Conservation (phyloP, 1,140 invertebrate species). For the Panonychus citri region DNA sequence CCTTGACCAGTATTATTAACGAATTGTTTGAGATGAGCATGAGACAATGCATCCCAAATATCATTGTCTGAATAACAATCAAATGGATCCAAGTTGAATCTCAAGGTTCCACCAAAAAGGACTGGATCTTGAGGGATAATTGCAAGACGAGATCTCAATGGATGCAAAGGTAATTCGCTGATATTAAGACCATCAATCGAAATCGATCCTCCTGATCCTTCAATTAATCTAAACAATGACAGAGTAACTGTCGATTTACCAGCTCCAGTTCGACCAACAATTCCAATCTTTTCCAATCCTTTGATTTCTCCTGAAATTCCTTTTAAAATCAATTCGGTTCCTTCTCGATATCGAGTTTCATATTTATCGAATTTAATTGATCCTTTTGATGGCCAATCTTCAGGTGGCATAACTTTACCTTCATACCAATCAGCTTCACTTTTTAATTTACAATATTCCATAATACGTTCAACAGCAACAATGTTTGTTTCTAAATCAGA, state of each 20-base stretch:
- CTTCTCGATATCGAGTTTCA: conserved; percentile 4
- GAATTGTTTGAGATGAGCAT: conserved; percentile 15
- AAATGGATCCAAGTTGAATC: conserved; percentile 21
- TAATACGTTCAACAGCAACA: conserved; percentile 36
- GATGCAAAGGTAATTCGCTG: conserved; percentile 58
- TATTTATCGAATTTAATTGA: conserved; percentile 6
- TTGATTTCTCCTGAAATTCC: background rate
- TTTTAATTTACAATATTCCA: conserved; percentile 29
- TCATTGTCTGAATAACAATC: conserved; percentile 11
- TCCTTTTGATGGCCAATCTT: conserved; percentile 5
- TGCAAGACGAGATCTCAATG: conserved; percentile 57
- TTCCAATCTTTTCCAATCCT: background rate
- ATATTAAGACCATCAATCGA: conserved; percentile 74
- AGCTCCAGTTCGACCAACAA: conserved; percentile 22
- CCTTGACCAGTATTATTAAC: conserved; percentile 5
- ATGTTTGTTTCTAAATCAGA: conserved; percentile 38
- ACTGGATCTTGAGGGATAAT: conserved; percentile 58
- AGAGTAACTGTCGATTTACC: conserved; percentile 31
- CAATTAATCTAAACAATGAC: conserved; percentile 31
- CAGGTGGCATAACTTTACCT: background rate
- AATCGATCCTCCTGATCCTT: conserved; percentile 40
- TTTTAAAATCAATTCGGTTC: background rate
- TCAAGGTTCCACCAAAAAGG: conserved; percentile 29
- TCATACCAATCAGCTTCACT: conserved; percentile 22
- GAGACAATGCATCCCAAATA: conserved; percentile 15